Evolutionary conservation across 2,113 vertebrate genomes (phyloP).

Genomic region (Dasypus novemcinctus): DNA sequence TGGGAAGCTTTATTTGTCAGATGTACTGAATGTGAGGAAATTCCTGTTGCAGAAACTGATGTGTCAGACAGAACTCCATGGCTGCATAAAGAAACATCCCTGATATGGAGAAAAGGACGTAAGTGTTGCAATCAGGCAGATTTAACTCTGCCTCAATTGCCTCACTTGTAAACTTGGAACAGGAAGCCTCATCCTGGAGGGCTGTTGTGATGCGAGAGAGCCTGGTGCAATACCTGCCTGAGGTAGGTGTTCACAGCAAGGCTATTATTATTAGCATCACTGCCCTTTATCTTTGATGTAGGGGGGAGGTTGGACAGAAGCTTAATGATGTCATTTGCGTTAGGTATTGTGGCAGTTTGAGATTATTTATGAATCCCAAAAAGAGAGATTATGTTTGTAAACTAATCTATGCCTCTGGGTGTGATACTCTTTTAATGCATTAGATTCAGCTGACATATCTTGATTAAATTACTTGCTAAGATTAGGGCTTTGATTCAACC

Average conservation of each 20-base stretch:
- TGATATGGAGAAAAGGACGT: rapidly evolving
- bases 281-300: not conserved
- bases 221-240: rapidly evolving
- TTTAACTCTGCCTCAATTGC: not conserved
- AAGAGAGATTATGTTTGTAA: too few species aligned
- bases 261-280: not conserved
- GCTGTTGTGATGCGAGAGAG: rapidly evolving
- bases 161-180: too few species aligned
- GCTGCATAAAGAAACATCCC: not conserved
- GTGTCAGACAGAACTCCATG: rapidly evolving
- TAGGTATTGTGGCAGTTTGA: too few species aligned
- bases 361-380: too few species aligned
- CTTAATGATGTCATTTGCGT: not conserved
- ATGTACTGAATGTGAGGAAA: rapidly evolving
- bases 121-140: too few species aligned
- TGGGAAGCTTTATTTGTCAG: rapidly evolving
- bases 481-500: too few species aligned
- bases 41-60: not conserved
- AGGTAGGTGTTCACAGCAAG: too few species aligned
- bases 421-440: too few species aligned
- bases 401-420: too few species aligned
- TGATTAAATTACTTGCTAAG: too few species aligned
- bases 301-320: not conserved
- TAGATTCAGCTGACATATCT: too few species aligned
- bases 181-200: rapidly evolving